Evolutionary conservation across 2,888 invertebrate species (phyloP).

Genomic region (Cynaeus angustus): DNA sequence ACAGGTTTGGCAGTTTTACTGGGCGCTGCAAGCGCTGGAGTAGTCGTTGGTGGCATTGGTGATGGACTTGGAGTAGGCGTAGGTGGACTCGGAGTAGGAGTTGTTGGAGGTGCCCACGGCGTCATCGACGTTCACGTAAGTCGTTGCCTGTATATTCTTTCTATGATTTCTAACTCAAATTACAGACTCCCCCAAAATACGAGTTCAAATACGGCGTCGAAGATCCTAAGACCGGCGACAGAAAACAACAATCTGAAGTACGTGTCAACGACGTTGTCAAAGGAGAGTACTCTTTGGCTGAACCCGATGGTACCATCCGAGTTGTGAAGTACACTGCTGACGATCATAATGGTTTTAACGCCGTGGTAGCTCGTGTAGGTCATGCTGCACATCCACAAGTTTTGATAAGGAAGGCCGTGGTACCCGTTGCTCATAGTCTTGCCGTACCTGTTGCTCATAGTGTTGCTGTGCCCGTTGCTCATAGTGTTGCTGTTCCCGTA

Average conservation of each 20-base stretch:
- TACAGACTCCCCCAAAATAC: constrained; percentile 74
- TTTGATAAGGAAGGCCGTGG: constrained; percentile 36
- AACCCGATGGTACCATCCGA: constrained; percentile 78
- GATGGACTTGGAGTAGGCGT: constrained; percentile 5
- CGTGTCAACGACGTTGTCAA: constrained; percentile 76
- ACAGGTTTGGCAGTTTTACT: constrained; percentile 11
- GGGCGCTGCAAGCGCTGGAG: constrained; percentile 27
- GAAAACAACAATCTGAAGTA: constrained; percentile 73
- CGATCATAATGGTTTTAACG: constrained; percentile 77
- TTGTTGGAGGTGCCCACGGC: constrained; percentile 24
- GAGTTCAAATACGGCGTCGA: constrained; percentile 75
- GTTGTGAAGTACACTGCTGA: constrained; percentile 79
- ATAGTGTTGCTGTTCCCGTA: background rate
- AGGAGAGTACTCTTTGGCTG: constrained; percentile 77
- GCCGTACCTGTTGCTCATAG: constrained; percentile 8
- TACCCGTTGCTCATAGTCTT: constrained; percentile 35
- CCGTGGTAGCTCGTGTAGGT: constrained; percentile 74
- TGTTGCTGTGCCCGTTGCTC: constrained; percentile 6
- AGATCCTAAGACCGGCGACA: constrained; percentile 76
- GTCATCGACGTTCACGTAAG: constrained; percentile 49
- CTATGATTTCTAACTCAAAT: background rate
- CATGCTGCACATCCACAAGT: constrained; percentile 60
- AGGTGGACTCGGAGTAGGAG: constrained; percentile 22
- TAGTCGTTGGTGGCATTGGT: constrained; percentile 19
- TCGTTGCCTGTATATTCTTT: constrained; percentile 1